A percentile compares a stretch with the other conserved stretches of the same genome.
These are phyloP conservation scores for human DNA, from an alignment of 2,113 vertebrate genomes.

Conservation along the genomic window DNA sequence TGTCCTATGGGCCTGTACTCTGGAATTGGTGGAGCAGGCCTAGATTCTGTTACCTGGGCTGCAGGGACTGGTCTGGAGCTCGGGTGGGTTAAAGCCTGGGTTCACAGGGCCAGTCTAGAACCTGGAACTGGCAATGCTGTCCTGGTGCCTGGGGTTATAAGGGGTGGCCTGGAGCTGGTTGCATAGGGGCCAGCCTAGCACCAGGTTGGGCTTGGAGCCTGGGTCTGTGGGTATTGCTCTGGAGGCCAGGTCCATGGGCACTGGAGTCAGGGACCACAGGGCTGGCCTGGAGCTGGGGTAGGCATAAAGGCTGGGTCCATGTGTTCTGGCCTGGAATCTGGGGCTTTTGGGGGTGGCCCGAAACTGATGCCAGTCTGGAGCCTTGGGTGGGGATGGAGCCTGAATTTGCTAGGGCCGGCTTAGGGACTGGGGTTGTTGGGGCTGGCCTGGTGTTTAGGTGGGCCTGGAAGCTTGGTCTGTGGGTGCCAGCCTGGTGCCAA, in stretches of 20 bases:
- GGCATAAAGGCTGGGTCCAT: background rate
- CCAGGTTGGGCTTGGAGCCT: background rate
- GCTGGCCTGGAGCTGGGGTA: too few species aligned
- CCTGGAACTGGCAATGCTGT: background rate
- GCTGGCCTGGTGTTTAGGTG: too few species aligned
- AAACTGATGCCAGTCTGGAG: too few species aligned
- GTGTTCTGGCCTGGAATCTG: background rate
- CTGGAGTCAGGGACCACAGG: too few species aligned
- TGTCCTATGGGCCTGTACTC: background rate
- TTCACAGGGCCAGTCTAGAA: background rate
- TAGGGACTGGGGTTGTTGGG: too few species aligned
- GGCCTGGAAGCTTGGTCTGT: background rate
- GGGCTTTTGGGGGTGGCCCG: too few species aligned
- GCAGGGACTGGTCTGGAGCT: background rate
- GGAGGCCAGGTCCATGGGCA: too few species aligned
- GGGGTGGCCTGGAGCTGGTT: background rate
- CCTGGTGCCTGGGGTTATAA: background rate
- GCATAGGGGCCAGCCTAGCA: background rate
- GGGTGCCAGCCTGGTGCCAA: background rate
- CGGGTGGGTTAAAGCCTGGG: background rate
- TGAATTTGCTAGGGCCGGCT: too few species aligned
- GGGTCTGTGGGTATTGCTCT: too few species aligned
- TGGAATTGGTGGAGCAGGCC: background rate
- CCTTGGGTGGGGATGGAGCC: too few species aligned
- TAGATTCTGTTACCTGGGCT: background rate